Evolutionary conservation across 2,888 invertebrate species (phyloP).

Genomic region (Pristionchus exspectatus): DNA sequence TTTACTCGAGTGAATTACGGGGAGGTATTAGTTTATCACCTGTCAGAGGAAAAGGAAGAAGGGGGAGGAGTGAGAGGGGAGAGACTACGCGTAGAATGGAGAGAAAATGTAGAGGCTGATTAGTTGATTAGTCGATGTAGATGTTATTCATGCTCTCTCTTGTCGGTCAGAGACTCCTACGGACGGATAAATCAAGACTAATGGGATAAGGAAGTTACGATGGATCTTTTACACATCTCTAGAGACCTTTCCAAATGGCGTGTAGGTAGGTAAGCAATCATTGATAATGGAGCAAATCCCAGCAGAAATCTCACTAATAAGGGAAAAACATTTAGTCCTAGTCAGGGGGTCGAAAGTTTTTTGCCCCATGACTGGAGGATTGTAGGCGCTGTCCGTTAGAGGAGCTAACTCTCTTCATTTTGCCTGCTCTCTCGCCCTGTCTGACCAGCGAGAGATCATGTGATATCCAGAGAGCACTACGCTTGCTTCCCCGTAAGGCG

Average conservation of each 20-base stretch:
- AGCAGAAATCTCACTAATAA: too few relatives aligned
- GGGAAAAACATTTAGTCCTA: too few relatives aligned
- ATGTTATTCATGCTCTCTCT: neutral
- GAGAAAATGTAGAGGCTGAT: neutral
- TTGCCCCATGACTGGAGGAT: too few relatives aligned
- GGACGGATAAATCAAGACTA: neutral
- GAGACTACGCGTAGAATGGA: neutral
- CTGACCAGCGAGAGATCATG: neutral
- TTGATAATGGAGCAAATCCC: neutral
- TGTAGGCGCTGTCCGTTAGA: neutral
- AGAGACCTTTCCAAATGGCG: neutral
- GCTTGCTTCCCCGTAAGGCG: neutral
- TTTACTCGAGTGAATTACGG: neutral
- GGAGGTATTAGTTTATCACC: slow-evolving; percentile 1
- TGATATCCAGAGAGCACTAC: neutral
- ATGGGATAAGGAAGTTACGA: neutral
- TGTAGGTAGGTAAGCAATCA: neutral
- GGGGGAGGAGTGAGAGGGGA: neutral
- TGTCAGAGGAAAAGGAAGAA: neutral
- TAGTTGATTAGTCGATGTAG: neutral
- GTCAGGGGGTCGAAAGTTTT: too few relatives aligned
- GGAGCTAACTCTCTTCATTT: neutral
- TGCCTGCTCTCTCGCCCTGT: neutral
- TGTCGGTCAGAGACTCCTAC: neutral
- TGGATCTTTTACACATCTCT: neutral